These are phyloP conservation scores for Dryomyza anilis DNA, from an alignment of 2,888 invertebrate species.

Conservation along the genomic window DNA sequence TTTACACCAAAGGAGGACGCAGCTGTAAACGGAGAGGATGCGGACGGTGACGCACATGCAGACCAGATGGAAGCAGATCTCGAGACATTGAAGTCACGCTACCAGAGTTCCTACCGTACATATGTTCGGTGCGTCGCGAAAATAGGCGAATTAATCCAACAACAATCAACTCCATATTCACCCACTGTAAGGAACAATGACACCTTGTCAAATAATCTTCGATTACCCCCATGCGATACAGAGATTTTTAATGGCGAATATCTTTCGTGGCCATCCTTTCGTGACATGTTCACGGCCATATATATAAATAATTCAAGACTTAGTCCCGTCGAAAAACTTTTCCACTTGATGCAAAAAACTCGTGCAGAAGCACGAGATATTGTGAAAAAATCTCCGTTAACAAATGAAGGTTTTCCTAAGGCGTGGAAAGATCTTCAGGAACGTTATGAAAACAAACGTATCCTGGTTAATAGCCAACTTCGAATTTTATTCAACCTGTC, in stretches of 20 bases:
- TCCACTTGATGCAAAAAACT: slow-evolving; percentile 3
- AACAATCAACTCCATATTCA: too few relatives aligned
- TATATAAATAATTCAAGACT: not conserved
- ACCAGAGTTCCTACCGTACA: not conserved
- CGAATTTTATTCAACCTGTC: not conserved
- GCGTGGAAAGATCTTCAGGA: not conserved
- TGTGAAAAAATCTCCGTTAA: not conserved
- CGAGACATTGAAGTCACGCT: not conserved
- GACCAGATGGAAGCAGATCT: not conserved
- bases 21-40: not conserved
- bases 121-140: not conserved
- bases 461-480: not conserved
- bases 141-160: not conserved
- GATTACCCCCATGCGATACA: slow-evolving; percentile 9
- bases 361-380: not conserved
- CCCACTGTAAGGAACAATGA: too few relatives aligned
- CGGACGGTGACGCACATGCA: too few relatives aligned
- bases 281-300: slow-evolving; percentile 9
- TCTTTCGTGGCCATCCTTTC: not conserved
- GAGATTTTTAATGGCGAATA: slow-evolving; percentile 4
- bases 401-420: not conserved
- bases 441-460: not conserved
- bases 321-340: slow-evolving; percentile 1
- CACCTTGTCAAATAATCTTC: too few relatives aligned
- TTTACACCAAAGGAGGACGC: too few relatives aligned